Evolutionary conservation across 1,140 invertebrate species (phyloP).

Genomic region (fruit fly (Drosophila melanogaster)): Release_6_plus_ISO1_MT NT_033779.5:8968001-8968500

Average conservation of each 20-base stretch:
- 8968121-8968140: conserved; percentile 24
- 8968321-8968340: conserved; percentile 45
- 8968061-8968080: neutral
- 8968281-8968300: conserved; percentile 58
- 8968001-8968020: conserved; percentile 31
- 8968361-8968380: conserved; percentile 66
- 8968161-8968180: conserved; percentile 24
- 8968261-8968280: conserved; percentile 61
- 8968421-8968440: no score
- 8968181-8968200: conserved; percentile 55
- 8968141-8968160: conserved; percentile 45
- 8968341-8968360: conserved; percentile 52
- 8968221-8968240: conserved; percentile 2
- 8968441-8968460: no score
- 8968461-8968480: no score
- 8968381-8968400: no score
- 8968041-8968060: conserved; percentile 23
- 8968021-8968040: neutral
- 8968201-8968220: conserved; percentile 47
- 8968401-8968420: no score
- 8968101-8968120: conserved; percentile 21
- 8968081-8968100: conserved; percentile 32
- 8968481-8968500: no score
- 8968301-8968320: conserved; percentile 73
- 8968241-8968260: conserved; percentile 20